Evolutionary conservation across 2,888 invertebrate genomes (phyloP).

Genomic region (Drosophila barbarae): DNA sequence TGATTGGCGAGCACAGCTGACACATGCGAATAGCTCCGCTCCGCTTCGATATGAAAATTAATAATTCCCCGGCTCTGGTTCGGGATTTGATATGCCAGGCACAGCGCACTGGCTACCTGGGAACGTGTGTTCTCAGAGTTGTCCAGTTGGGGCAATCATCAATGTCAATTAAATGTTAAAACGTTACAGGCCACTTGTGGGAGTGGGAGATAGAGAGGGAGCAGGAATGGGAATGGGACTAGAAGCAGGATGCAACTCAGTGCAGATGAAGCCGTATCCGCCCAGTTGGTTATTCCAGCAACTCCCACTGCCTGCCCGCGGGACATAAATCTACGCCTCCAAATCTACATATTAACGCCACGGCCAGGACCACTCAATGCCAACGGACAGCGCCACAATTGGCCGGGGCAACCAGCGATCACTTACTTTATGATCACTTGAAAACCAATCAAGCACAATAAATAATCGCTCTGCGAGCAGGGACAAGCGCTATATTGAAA

Average conservation of each 20-base stretch:
- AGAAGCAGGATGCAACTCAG: conserved; percentile 17
- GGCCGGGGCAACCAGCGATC: conserved; percentile 66
- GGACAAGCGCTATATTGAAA: conserved; percentile 75
- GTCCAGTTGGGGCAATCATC: conserved; percentile 63
- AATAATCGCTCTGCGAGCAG: conserved; percentile 73
- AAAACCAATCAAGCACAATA: conserved; percentile 80
- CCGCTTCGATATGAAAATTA: conserved; percentile 65
- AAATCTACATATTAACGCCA: conserved; percentile 73
- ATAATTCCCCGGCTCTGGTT: conserved; percentile 52
- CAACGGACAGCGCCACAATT: conserved; percentile 67
- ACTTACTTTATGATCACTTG: conserved; percentile 79
- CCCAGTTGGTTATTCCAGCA: conserved; percentile 7
- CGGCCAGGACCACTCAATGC: conserved; percentile 48
- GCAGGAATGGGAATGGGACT: conserved; percentile 56
- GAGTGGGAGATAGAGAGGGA: background rate
- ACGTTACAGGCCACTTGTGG: conserved; percentile 52
- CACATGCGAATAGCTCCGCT: conserved; percentile 35
- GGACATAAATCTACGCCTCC: conserved; percentile 69
- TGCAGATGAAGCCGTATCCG: conserved; percentile 55
- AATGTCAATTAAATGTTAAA: conserved; percentile 74
- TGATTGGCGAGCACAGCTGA: conserved; percentile 50
- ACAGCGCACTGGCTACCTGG: conserved; percentile 21
- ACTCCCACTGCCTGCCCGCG: conserved; percentile 10
- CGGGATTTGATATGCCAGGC: conserved; percentile 9
- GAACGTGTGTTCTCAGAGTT: conserved; percentile 59